Percentiles rank a stretch among this genome's conserved stretches.
These are phyloP conservation scores for Pristiophorus japonicus DNA, from an alignment of 2,113 vertebrate species.

Conservation along the genomic window DNA sequence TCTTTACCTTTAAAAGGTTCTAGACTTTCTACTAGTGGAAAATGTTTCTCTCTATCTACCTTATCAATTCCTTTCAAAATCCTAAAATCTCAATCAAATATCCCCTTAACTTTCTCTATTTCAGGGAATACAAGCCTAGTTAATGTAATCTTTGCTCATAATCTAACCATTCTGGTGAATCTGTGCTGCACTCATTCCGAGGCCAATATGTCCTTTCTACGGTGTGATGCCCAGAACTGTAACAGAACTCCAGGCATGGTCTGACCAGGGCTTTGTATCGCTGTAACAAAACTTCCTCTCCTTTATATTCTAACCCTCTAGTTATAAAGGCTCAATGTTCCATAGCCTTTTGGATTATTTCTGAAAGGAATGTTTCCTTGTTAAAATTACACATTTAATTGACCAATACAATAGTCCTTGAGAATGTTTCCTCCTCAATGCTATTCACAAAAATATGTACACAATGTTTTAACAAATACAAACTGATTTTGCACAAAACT, in stretches of 20 bases:
- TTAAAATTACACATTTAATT: neutral
- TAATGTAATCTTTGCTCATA: neutral
- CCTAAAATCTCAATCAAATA: neutral
- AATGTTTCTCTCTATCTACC: neutral
- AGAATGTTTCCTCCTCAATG: slow-evolving; percentile 17
- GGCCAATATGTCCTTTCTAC: neutral
- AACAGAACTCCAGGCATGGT: neutral
- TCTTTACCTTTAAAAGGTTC: no score
- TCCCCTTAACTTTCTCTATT: neutral
- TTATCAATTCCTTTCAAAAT: neutral
- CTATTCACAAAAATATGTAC: neutral
- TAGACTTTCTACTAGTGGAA: neutral
- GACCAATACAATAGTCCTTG: neutral
- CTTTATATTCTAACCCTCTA: neutral
- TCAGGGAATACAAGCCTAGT: neutral
- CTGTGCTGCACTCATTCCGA: neutral
- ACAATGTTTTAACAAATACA: slow-evolving; percentile 27
- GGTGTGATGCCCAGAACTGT: neutral
- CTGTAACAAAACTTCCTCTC: neutral
- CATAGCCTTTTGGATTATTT: neutral
- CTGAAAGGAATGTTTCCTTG: neutral
- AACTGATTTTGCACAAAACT: neutral
- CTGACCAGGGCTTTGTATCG: neutral
- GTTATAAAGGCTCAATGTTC: neutral
- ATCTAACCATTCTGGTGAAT: neutral